Evolutionary conservation across 2,113 vertebrate species (phyloP).

Genomic region (Limnothrissa miodon): DNA sequence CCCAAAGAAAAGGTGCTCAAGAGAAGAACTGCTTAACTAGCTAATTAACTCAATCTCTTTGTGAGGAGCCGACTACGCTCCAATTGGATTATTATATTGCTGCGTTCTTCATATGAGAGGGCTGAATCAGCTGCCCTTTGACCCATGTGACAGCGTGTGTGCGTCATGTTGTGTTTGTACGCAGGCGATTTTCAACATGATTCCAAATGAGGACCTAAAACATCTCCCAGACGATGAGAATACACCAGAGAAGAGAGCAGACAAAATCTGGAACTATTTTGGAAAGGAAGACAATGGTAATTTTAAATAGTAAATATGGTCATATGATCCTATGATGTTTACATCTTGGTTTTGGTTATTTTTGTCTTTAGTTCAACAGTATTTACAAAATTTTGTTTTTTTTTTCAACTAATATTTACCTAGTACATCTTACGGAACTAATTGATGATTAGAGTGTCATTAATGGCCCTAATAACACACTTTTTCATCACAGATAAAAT

Average conservation of each 20-base stretch:
- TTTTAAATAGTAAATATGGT: neutral
- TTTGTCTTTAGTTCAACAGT: neutral
- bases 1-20: neutral
- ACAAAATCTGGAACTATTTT: conserved; percentile 85
- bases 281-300: conserved; percentile 85
- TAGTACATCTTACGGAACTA: neutral
- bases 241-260: conserved; percentile 80
- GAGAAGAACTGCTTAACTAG: conserved; percentile 2
- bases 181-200: conserved; percentile 92
- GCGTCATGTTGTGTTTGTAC: neutral
- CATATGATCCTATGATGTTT: neutral
- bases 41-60: conserved; percentile 1
- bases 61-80: neutral
- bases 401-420: neutral
- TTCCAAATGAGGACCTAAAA: conserved; percentile 73
- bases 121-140: neutral
- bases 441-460: neutral
- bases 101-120: conserved; percentile 1
- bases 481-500: conserved; percentile 77
- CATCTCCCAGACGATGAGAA: conserved; percentile 80
- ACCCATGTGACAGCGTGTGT: neutral
- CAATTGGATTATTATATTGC: neutral
- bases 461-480: neutral
- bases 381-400: neutral
- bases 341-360: neutral